Evolutionary conservation across 2,113 vertebrate genomes (phyloP).

Genomic region (Nibea coibor): DNA sequence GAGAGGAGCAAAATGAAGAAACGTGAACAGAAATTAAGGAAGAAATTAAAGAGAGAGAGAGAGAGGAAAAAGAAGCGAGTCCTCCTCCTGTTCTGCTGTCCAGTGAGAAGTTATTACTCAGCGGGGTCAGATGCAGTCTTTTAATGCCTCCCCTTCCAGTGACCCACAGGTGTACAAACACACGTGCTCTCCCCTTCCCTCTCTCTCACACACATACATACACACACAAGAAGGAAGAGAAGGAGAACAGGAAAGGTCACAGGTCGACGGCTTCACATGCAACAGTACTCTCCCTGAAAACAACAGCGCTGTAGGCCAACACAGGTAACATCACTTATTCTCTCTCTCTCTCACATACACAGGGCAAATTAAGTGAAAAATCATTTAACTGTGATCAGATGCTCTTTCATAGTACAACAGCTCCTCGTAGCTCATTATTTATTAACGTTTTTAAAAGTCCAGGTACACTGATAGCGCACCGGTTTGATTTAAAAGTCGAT

Average conservation of each 20-base stretch:
- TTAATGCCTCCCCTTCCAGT: constrained; percentile 51
- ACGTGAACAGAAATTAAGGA: not conserved
- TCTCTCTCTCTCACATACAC: constrained; percentile 6
- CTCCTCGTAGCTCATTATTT: constrained; percentile 27
- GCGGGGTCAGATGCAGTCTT: constrained; percentile 68
- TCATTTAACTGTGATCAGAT: constrained; percentile 36
- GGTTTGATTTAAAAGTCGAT: constrained; percentile 8
- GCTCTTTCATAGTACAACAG: constrained; percentile 28
- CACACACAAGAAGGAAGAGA: not conserved
- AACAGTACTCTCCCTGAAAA: constrained; percentile 48
- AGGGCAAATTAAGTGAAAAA: constrained; percentile 30
- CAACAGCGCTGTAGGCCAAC: constrained; percentile 4
- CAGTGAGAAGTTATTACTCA: constrained; percentile 61
- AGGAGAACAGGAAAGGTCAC: constrained; percentile 47
- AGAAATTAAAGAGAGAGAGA: constrained; percentile 30
- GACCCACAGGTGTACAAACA: constrained; percentile 50
- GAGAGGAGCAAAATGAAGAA: not conserved
- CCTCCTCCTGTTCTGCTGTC: not conserved
- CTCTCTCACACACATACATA: constrained; percentile 9
- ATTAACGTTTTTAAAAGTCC: constrained; percentile 42
- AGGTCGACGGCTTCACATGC: constrained; percentile 33
- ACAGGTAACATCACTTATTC: not conserved
- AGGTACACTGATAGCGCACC: not conserved
- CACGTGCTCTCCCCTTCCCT: not conserved
- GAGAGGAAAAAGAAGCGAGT: constrained; percentile 49